A percentile compares a stretch with the other conserved stretches of the same genome.
Evolutionary conservation across 30 jellyfish, hydroid and myxozoan genomes (phyloP).

Genomic region (Catostylus mosaicus): DNA sequence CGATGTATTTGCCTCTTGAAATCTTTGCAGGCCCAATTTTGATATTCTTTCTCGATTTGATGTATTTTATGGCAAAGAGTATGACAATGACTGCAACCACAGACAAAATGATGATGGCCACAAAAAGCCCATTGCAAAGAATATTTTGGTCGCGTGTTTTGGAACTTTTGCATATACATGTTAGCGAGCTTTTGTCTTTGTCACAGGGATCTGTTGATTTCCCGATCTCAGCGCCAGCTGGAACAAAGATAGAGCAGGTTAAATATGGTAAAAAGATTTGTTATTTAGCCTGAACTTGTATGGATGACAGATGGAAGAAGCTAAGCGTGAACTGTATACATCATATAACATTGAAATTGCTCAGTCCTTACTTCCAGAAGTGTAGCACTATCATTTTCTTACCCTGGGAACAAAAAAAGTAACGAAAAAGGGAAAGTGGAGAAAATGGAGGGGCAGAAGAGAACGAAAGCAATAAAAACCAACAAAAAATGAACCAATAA

Average conservation of each 20-base stretch:
- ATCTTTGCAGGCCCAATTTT: constrained; percentile 88
- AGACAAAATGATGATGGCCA: constrained; percentile 80
- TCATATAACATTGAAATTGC: no score
- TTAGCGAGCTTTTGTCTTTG: constrained; percentile 65
- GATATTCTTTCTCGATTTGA: constrained; percentile 71
- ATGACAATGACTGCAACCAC: constrained; percentile 88
- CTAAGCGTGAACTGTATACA: no score
- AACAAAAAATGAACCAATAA: no score
- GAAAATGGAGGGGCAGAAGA: no score
- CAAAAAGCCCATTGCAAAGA: constrained; percentile 94
- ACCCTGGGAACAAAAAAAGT: no score
- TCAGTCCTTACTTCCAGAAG: no score
- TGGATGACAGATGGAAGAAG: no score
- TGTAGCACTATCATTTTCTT: no score
- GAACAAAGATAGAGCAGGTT: background rate
- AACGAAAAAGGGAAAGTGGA: no score
- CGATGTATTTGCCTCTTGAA: constrained; percentile 88
- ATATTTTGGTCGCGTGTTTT: constrained; percentile 77
- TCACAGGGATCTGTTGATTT: constrained; percentile 73
- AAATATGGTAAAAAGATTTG: no score
- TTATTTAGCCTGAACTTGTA: no score
- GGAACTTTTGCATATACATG: constrained; percentile 83
- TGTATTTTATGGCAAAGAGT: constrained; percentile 80
- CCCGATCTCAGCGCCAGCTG: constrained; percentile 41
- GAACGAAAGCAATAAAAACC: no score